Conservation (phyloP, 2,888 invertebrate genomes). For the Sylvicola cinctus region DNA sequence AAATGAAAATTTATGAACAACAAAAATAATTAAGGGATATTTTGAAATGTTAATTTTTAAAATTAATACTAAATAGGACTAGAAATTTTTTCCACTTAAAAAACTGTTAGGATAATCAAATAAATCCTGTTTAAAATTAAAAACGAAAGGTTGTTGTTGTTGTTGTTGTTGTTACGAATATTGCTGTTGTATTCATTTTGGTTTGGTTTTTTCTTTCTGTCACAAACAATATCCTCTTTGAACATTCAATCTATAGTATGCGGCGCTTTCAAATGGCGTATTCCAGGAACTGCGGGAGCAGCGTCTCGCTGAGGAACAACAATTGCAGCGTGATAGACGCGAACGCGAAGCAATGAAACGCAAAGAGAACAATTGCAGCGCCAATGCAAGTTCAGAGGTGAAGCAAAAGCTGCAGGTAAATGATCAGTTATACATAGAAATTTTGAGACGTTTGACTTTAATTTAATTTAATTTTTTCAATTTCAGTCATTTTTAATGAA, state of each 20-base stretch:
- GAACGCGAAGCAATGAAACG: slow-evolving; percentile 80
- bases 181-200: neutral
- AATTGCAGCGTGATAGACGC: slow-evolving; percentile 55
- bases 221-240: slow-evolving; percentile 15
- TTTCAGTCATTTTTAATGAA: slow-evolving; percentile 41
- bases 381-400: slow-evolving; percentile 89
- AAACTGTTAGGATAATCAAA: no score
- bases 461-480: neutral
- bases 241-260: slow-evolving; percentile 23
- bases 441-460: neutral
- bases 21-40: no score
- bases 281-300: slow-evolving; percentile 73
- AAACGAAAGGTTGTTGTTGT: no score
- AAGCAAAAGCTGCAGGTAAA: slow-evolving; percentile 80
- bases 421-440: slow-evolving; percentile 1
- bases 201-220: slow-evolving; percentile 6
- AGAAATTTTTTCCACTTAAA: no score
- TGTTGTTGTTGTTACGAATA: no score
- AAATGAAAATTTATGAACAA: no score
- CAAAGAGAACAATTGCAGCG: slow-evolving; percentile 88
- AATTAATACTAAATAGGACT: no score
- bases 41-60: no score
- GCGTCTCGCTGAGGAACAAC: slow-evolving; percentile 61
- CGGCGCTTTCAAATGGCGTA: slow-evolving; percentile 27
- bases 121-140: no score